Percentiles rank a stretch among this genome's conserved stretches.
phyloP scores from a whole-genome alignment of 2,113 vertebrate species.

The Aix galericulata region DNA sequence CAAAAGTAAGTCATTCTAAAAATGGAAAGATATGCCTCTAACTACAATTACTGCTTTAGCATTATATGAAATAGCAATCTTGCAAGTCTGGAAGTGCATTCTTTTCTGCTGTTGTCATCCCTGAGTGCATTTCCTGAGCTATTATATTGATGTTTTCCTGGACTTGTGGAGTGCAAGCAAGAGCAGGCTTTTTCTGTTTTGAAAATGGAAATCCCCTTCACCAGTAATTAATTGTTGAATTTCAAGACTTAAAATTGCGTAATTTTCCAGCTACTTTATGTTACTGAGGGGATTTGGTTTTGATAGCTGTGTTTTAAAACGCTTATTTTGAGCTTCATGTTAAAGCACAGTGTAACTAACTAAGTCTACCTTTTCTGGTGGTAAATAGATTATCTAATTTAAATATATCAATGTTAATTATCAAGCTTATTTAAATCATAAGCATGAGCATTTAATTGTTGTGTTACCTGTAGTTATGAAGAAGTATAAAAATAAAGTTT shows the following conservation, averaged over 20 bases:
- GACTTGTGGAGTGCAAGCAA: slow-evolving; percentile 25
- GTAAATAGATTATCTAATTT: neutral
- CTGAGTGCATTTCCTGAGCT: slow-evolving; percentile 47
- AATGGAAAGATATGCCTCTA: neutral
- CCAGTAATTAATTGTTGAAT: neutral
- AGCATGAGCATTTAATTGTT: neutral
- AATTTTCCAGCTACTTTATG: neutral
- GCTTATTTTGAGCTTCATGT: neutral
- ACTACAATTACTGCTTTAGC: neutral
- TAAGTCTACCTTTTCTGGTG: neutral
- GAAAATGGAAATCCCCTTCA: slow-evolving; percentile 61
- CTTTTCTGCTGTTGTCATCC: slow-evolving; percentile 59
- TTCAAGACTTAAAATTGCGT: neutral
- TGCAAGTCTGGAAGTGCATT: slow-evolving; percentile 36
- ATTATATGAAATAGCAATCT: neutral
- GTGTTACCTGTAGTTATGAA: neutral
- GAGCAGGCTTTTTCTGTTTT: neutral
- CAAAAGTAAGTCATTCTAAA: slow-evolving; percentile 1
- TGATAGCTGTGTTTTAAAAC: neutral
- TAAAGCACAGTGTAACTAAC: neutral
- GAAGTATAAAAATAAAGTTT: neutral
- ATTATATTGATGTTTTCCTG: neutral
- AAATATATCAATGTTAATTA: neutral
- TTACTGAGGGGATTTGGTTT: neutral
- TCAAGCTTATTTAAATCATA: neutral